Percentiles rank a stretch among this genome's conserved stretches.
Evolutionary conservation across 2,797 vertebrate species (phyloP).

Genomic region (Cephalopachus bancanus): DNA sequence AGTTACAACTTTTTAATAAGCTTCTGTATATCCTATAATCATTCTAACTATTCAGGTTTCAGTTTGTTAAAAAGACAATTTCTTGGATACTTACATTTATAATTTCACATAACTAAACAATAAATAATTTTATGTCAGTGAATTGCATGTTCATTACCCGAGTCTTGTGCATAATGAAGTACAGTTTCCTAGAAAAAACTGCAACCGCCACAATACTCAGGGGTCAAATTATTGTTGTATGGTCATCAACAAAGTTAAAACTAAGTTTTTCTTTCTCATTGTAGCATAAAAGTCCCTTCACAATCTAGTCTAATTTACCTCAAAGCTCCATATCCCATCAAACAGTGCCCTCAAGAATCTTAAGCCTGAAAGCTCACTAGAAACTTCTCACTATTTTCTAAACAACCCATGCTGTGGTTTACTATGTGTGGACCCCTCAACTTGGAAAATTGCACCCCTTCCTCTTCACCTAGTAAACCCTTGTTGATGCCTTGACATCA

Average conservation of each 20-base stretch:
- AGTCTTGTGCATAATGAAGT: constrained; percentile 47
- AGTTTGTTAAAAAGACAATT: constrained; percentile 59
- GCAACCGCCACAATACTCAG: background rate
- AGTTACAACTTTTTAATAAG: constrained; percentile 65
- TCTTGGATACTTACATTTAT: constrained; percentile 47
- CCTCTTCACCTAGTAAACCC: background rate
- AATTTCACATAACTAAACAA: constrained; percentile 69
- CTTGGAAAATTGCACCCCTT: background rate
- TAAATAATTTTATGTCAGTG: constrained; percentile 69
- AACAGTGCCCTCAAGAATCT: background rate
- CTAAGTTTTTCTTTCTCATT: constrained; percentile 13
- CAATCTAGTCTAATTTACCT: background rate
- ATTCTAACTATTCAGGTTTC: constrained; percentile 44
- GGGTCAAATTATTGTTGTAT: background rate
- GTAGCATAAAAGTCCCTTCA: constrained; percentile 8
- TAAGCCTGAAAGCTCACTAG: background rate
- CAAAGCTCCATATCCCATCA: background rate
- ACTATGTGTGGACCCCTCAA: no score
- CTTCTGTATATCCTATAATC: constrained; percentile 25
- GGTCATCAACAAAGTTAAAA: constrained; percentile 43
- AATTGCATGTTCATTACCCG: constrained; percentile 40
- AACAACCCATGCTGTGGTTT: background rate
- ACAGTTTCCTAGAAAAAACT: constrained; percentile 52
- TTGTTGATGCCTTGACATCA: background rate
- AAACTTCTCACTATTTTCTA: background rate